These are phyloP conservation scores for Mungos mungo DNA, from an alignment of 2,113 vertebrate species.

Conservation along the genomic window DNA sequence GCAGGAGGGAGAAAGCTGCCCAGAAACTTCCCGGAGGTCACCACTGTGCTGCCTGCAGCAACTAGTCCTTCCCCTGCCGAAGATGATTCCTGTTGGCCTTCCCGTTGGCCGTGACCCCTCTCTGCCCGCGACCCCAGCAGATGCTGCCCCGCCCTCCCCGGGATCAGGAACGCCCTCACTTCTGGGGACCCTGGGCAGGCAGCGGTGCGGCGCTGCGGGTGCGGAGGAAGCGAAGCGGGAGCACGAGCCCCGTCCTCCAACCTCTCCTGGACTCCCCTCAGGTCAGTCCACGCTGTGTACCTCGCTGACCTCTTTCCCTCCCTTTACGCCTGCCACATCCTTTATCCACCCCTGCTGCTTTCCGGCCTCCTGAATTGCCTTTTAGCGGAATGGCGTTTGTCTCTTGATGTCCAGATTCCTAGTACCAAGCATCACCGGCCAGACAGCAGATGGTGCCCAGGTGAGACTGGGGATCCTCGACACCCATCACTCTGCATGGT, in stretches of 20 bases:
- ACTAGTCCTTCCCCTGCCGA: background rate
- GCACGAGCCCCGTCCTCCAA: background rate
- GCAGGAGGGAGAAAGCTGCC: background rate
- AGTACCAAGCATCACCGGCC: background rate
- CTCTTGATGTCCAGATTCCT: background rate
- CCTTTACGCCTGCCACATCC: background rate
- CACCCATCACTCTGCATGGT: background rate
- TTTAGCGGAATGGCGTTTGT: background rate
- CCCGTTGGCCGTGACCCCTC: background rate
- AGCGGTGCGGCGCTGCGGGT: background rate
- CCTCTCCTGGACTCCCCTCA: background rate
- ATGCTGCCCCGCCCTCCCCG: background rate
- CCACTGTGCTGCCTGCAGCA: background rate
- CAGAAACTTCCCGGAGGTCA: background rate
- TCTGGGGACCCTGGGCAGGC: background rate
- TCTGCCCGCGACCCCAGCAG: background rate
- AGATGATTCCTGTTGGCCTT: background rate
- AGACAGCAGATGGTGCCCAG: background rate
- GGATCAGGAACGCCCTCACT: no score
- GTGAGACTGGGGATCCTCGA: background rate
- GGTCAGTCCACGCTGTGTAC: background rate
- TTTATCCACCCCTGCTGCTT: background rate
- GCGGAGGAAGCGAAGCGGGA: background rate
- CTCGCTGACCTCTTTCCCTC: background rate
- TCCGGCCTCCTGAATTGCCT: background rate